Conservation (phyloP, 2,888 invertebrate species). For the Anoplius nigerrimus region DNA sequence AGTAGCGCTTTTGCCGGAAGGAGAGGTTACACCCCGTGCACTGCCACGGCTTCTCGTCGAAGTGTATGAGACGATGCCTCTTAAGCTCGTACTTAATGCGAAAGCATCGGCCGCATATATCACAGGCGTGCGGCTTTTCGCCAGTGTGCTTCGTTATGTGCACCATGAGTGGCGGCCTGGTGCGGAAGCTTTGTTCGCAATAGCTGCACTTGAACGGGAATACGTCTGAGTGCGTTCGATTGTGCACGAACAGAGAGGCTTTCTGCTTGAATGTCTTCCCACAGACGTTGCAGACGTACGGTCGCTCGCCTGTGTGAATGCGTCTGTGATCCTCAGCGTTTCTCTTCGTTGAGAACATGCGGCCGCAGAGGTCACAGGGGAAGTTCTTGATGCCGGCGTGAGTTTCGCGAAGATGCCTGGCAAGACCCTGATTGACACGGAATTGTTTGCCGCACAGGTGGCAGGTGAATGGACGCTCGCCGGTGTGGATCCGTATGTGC, state of each 20-base stretch:
- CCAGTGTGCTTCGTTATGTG: constrained; percentile 76
- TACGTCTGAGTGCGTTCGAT: constrained; percentile 71
- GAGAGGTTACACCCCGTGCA: constrained; percentile 76
- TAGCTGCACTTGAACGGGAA: constrained; percentile 74
- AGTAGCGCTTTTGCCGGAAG: constrained; percentile 77
- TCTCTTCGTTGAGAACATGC: constrained; percentile 79
- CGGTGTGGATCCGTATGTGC: constrained; percentile 76
- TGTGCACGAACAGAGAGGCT: constrained; percentile 77
- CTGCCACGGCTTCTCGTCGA: constrained; percentile 68
- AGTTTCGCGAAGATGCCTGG: constrained; percentile 79
- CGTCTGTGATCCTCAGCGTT: constrained; percentile 76
- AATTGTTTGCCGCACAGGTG: constrained; percentile 82
- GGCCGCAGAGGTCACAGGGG: constrained; percentile 78
- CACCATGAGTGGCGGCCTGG: constrained; percentile 72
- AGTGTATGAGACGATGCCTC: constrained; percentile 76
- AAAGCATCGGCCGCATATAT: constrained; percentile 77
- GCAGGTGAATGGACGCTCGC: constrained; percentile 77
- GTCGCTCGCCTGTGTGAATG: constrained; percentile 67
- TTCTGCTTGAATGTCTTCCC: constrained; percentile 76
- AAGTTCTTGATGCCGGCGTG: constrained; percentile 80
- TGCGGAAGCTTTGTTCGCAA: constrained; percentile 74
- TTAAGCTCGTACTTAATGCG: constrained; percentile 75
- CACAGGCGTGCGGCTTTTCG: constrained; percentile 74
- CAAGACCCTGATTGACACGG: constrained; percentile 77
- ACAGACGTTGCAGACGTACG: constrained; percentile 74